Conservation (phyloP, 2,797 vertebrate genomes). For the Caiman crocodilus region DNA sequence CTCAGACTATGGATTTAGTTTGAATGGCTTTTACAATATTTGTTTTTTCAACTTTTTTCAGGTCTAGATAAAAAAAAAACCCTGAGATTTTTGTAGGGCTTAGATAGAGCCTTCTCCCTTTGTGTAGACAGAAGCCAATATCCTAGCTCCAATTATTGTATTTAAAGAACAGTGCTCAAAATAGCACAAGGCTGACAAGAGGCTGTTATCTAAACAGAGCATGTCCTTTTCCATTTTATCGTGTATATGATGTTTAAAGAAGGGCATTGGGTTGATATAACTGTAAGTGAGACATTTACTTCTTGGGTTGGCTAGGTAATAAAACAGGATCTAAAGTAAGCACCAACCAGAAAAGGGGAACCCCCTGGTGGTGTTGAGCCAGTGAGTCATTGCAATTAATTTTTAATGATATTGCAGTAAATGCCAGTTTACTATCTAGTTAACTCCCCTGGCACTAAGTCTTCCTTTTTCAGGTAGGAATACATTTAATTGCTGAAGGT, state of each 20-base stretch:
- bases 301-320: not conserved
- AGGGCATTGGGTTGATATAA: not conserved
- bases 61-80: not conserved
- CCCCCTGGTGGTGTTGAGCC: not conserved
- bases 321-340: not conserved
- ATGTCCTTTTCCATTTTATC: constrained; percentile 40
- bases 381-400: not conserved
- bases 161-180: constrained; percentile 41
- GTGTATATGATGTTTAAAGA: constrained; percentile 25
- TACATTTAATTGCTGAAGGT: not conserved
- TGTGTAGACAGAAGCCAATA: not conserved
- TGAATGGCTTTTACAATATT: not conserved
- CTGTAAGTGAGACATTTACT: not conserved
- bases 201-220: constrained; percentile 35
- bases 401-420: not conserved
- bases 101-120: not conserved
- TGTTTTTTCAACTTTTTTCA: not conserved
- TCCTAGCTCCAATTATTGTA: not conserved
- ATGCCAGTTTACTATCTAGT: not conserved
- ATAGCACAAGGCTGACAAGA: constrained; percentile 31
- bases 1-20: not conserved
- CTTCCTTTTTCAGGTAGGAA: not conserved
- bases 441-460: not conserved
- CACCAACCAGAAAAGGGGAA: not conserved
- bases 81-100: not conserved